Evolutionary conservation across 2,888 invertebrate genomes (phyloP).

Genomic region (Phaedon cochleariae): DNA sequence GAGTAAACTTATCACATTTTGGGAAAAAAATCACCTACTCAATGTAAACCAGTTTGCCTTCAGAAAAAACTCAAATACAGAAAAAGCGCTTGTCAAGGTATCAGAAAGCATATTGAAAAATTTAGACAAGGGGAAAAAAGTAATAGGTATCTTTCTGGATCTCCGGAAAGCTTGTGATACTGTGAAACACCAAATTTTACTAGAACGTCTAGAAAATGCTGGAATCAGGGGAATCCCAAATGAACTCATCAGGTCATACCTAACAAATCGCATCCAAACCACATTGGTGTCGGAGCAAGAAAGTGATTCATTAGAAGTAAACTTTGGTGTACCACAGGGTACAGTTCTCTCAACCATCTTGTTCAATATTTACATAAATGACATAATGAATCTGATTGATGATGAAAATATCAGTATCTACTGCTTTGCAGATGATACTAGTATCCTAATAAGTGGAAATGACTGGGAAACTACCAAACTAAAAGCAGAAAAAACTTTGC

Average conservation of each 20-base stretch:
- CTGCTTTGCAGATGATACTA: not conserved
- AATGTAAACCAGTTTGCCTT: slow-evolving; percentile 19
- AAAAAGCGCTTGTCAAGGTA: slow-evolving; percentile 9
- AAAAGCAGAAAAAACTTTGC: not conserved
- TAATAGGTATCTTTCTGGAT: not conserved
- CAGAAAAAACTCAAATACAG: slow-evolving; percentile 10
- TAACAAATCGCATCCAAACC: too few species aligned
- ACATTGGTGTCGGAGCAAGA: slow-evolving; percentile 8
- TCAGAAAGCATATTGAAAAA: slow-evolving; percentile 13
- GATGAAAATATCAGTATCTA: too few species aligned
- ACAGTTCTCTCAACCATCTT: slow-evolving; percentile 9
- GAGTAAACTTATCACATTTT: not conserved
- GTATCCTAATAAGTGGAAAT: not conserved
- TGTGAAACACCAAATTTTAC: too few species aligned
- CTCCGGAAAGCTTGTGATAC: not conserved
- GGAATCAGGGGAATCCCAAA: slow-evolving; percentile 12
- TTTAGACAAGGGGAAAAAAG: slow-evolving; percentile 6
- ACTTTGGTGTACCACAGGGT: slow-evolving; percentile 11
- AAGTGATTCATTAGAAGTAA: not conserved
- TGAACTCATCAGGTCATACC: slow-evolving; percentile 1
- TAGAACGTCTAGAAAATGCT: slow-evolving; percentile 1
- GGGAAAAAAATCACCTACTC: slow-evolving; percentile 11
- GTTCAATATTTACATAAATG: slow-evolving; percentile 11
- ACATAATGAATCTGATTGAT: not conserved
- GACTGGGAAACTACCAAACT: too few species aligned